phyloP scores from a whole-genome alignment of 2,797 vertebrate genomes.

The Sarcophilus harrisii region DNA sequence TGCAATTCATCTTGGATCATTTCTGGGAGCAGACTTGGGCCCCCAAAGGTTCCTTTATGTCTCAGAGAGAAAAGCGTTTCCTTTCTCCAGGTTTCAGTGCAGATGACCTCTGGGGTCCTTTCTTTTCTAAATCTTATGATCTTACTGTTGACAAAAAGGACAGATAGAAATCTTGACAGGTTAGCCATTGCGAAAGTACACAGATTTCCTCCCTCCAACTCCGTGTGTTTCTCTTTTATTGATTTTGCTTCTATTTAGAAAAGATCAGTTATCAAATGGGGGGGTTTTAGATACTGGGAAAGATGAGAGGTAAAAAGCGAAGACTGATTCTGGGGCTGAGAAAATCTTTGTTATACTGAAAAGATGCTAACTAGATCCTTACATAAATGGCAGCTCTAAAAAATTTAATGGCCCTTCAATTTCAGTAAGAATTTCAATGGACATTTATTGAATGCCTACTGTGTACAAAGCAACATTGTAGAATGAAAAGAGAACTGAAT shows the following conservation, averaged over 20 bases:
- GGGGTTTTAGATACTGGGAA: slow-evolving; percentile 8
- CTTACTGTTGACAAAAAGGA: not conserved
- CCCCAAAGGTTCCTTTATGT: not conserved
- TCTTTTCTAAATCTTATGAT: not conserved
- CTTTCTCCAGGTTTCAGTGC: slow-evolving; percentile 8
- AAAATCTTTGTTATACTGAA: slow-evolving; percentile 33
- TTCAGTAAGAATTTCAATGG: not conserved
- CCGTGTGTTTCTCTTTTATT: not conserved
- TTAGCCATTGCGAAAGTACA: not conserved
- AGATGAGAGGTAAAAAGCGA: not conserved
- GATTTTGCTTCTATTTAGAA: not conserved
- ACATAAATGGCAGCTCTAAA: not conserved
- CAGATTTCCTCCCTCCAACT: not conserved
- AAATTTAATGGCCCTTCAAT: not conserved
- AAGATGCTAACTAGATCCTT: not conserved
- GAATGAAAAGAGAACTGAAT: not conserved
- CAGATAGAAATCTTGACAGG: not conserved
- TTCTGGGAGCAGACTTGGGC: slow-evolving; percentile 15
- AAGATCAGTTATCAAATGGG: not conserved
- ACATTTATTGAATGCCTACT: not conserved
- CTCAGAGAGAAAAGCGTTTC: slow-evolving; percentile 32
- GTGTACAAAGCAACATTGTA: not conserved
- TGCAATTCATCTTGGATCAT: slow-evolving; percentile 28
- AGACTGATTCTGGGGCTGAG: slow-evolving; percentile 1
- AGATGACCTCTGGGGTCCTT: not conserved